phyloP scores from a whole-genome alignment of 2,797 vertebrate genomes.

The Mycteria americana region DNA sequence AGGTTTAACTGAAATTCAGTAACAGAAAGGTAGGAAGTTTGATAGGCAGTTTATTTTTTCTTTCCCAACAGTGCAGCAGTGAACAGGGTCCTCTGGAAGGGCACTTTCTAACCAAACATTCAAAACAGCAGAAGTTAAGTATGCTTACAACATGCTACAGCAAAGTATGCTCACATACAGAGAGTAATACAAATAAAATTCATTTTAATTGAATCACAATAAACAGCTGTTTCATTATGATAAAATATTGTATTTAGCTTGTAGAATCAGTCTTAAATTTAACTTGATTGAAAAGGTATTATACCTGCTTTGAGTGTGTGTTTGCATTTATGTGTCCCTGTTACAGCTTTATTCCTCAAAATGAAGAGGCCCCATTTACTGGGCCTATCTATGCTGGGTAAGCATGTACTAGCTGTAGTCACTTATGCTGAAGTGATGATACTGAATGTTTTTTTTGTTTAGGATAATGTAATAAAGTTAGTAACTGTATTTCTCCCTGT shows the following conservation, averaged over 20 bases:
- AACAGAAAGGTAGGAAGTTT: conserved; percentile 8
- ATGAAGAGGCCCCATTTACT: not conserved
- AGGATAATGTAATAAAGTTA: not conserved
- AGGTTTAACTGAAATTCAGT: not conserved
- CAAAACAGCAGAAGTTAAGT: conserved; percentile 2
- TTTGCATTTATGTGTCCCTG: not conserved
- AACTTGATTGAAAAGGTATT: not conserved
- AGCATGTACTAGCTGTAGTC: not conserved
- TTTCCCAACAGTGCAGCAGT: conserved; percentile 84
- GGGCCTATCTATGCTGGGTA: not conserved
- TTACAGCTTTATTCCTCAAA: not conserved
- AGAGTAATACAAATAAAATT: not conserved
- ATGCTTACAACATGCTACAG: conserved; percentile 46
- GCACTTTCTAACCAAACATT: conserved; percentile 77
- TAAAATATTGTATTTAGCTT: not conserved
- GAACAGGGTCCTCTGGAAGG: conserved; percentile 80
- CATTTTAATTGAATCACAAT: not conserved
- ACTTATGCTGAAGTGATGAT: not conserved
- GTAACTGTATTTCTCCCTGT: not conserved
- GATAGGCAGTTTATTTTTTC: conserved; percentile 75
- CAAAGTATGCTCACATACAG: conserved; percentile 46
- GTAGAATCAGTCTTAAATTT: not conserved
- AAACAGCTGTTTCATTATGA: not conserved
- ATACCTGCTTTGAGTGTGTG: not conserved
- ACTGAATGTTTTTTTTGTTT: not conserved